Percentiles rank a stretch among this genome's conserved stretches.
These are phyloP conservation scores for Myxocyprinus asiaticus DNA, from an alignment of 2,113 vertebrate genomes.

Conservation along the genomic window DNA sequence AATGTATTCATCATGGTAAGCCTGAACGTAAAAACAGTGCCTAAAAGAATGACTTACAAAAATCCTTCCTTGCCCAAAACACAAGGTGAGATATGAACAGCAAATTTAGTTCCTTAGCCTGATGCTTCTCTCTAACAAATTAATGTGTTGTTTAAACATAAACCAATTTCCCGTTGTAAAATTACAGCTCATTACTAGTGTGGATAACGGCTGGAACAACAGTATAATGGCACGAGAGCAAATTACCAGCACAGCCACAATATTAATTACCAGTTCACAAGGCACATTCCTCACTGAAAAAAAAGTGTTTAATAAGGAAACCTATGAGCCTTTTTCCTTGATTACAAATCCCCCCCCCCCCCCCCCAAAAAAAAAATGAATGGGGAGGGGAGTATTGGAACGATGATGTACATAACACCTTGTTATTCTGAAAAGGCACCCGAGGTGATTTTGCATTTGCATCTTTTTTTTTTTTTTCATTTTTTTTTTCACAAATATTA, in stretches of 20 bases:
- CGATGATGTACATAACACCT: conserved; percentile 72
- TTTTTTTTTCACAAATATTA: conserved; percentile 83
- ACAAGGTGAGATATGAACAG: conserved; percentile 49
- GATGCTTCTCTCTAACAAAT: conserved; percentile 55
- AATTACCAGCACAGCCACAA: conserved; percentile 66
- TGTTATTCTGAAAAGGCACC: conserved; percentile 84
- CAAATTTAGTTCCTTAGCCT: conserved; percentile 22
- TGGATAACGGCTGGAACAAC: conserved; percentile 64
- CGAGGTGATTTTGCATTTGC: conserved; percentile 83
- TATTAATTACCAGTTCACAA: conserved; percentile 72
- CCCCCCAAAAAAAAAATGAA: conserved; percentile 60
- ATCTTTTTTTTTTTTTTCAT: too few species aligned
- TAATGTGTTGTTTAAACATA: conserved; percentile 69
- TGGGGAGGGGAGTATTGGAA: conserved; percentile 57
- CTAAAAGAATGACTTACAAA: conserved; percentile 3
- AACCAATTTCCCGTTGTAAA: conserved; percentile 72
- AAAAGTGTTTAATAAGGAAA: conserved; percentile 59
- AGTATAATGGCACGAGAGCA: conserved; percentile 70
- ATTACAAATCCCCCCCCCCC: too few species aligned
- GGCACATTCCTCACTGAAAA: conserved; percentile 60
- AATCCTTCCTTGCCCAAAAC: conserved; percentile 35
- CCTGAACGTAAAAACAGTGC: not conserved
- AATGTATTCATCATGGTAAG: not conserved
- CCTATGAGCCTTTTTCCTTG: conserved; percentile 67
- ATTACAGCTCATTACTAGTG: conserved; percentile 72